These are phyloP conservation scores for Zoanthus solanderi DNA, from an alignment of 92 coral and sea anemone genomes.

Conservation along the genomic window DNA sequence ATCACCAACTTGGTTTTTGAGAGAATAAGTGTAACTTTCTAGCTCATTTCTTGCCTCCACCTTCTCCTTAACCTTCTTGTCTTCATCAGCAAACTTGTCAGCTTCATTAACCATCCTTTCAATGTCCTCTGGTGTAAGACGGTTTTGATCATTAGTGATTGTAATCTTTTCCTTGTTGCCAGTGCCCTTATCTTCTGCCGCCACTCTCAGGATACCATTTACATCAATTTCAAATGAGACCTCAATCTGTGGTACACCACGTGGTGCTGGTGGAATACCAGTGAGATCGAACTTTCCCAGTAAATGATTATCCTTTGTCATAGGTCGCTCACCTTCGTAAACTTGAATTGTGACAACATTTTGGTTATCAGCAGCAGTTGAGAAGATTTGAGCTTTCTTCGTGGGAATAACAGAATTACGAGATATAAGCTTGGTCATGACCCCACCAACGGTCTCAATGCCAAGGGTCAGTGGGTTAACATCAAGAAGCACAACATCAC, in stretches of 20 bases:
- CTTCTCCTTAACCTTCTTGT: slow-evolving; percentile 91
- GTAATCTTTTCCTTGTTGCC: slow-evolving; percentile 99
- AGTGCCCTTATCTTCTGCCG: slow-evolving; percentile 99
- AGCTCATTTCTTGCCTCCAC: slow-evolving; percentile 96
- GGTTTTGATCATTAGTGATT: slow-evolving; percentile 97
- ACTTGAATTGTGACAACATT: slow-evolving; percentile 99
- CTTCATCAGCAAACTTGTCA: slow-evolving; percentile 98
- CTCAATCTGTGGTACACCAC: slow-evolving; percentile 99
- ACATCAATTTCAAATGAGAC: slow-evolving; percentile 98
- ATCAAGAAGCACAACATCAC: slow-evolving; percentile 96
- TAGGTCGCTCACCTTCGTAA: slow-evolving; percentile 97
- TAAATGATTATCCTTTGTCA: slow-evolving; percentile 96
- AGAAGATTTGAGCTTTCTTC: slow-evolving; percentile 97
- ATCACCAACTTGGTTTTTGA: slow-evolving; percentile 98
- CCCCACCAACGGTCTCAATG: slow-evolving; percentile 99
- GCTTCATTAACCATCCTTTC: slow-evolving; percentile 99
- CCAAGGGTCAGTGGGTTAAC: slow-evolving; percentile 98
- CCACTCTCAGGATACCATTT: slow-evolving; percentile 96
- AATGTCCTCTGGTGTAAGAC: slow-evolving; percentile 97
- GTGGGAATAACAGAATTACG: slow-evolving; percentile 99
- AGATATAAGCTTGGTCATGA: slow-evolving; percentile 95
- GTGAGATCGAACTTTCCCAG: slow-evolving; percentile 98
- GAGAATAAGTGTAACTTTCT: slow-evolving; percentile 95
- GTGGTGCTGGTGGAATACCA: slow-evolving; percentile 99
- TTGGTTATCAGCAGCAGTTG: slow-evolving; percentile 99